phyloP scores from a whole-genome alignment of 2,113 vertebrate species.

The Archocentrus centrarchus region DNA sequence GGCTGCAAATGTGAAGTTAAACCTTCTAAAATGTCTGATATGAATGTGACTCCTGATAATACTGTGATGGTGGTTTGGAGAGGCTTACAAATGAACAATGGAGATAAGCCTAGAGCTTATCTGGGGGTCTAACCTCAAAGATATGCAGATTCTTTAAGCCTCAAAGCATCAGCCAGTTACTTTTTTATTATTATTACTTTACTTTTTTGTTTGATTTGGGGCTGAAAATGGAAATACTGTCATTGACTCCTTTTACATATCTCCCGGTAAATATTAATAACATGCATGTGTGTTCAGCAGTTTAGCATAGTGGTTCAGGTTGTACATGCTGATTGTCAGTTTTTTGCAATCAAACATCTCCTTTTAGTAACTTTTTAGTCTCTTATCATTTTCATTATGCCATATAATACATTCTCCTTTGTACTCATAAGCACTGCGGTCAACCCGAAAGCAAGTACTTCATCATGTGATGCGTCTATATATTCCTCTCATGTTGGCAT shows the following conservation, averaged over 20 bases:
- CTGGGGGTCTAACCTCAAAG: background rate
- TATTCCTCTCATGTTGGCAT: background rate
- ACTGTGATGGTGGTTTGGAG: background rate
- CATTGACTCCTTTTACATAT: background rate
- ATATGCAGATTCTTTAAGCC: background rate
- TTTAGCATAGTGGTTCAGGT: background rate
- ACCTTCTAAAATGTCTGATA: constrained; percentile 1
- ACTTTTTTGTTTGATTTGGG: background rate
- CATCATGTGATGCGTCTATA: background rate
- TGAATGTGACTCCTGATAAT: background rate
- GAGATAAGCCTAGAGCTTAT: background rate
- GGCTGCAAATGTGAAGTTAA: background rate
- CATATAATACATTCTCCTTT: background rate
- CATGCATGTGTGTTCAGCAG: background rate
- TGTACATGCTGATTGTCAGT: background rate
- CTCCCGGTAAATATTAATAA: background rate
- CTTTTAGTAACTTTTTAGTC: background rate
- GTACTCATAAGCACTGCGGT: background rate
- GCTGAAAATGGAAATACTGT: background rate
- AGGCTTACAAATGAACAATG: background rate
- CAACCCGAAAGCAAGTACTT: background rate
- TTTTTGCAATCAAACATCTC: background rate
- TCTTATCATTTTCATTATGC: background rate
- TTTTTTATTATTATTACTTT: too few species aligned
- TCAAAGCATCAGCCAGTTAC: background rate